These are phyloP conservation scores for Lichenostomus cassidix DNA, from an alignment of 2,113 vertebrate species.

Conservation along the genomic window DNA sequence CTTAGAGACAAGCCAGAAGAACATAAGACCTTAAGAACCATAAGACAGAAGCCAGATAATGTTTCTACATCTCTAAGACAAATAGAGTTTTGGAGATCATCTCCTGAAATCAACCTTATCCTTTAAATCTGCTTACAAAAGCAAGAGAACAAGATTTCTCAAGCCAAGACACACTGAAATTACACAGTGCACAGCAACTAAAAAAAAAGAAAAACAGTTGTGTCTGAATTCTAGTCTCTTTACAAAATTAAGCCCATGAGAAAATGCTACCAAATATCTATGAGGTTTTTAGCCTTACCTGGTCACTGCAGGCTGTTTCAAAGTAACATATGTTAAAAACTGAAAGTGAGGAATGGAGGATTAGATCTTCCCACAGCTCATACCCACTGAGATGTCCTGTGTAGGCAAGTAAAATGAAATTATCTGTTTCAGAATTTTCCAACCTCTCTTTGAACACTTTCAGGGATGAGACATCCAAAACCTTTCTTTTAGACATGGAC, in stretches of 20 bases:
- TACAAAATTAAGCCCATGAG: neutral
- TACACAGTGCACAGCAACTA: neutral
- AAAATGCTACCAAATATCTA: neutral
- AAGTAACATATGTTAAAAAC: neutral
- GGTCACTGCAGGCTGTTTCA: neutral
- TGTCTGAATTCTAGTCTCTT: neutral
- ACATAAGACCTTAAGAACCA: neutral
- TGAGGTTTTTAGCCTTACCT: neutral
- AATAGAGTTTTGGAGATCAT: neutral
- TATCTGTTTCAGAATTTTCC: neutral
- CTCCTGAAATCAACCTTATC: neutral
- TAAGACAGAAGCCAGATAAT: neutral
- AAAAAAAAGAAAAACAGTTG: neutral
- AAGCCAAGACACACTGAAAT: neutral
- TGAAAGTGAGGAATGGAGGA: fast-evolving
- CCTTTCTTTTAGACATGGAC: neutral
- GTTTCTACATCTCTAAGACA: neutral
- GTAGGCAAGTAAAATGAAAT: neutral
- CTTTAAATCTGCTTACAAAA: neutral
- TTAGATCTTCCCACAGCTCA: neutral
- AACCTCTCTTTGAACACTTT: neutral
- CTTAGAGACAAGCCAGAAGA: neutral
- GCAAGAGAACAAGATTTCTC: neutral
- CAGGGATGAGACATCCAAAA: neutral
- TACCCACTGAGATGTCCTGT: neutral